Evolutionary conservation across 2,797 vertebrate species (phyloP), one percentile per base, ranked within the genome.

Genomic region (Heliangelus exortis): DNA sequence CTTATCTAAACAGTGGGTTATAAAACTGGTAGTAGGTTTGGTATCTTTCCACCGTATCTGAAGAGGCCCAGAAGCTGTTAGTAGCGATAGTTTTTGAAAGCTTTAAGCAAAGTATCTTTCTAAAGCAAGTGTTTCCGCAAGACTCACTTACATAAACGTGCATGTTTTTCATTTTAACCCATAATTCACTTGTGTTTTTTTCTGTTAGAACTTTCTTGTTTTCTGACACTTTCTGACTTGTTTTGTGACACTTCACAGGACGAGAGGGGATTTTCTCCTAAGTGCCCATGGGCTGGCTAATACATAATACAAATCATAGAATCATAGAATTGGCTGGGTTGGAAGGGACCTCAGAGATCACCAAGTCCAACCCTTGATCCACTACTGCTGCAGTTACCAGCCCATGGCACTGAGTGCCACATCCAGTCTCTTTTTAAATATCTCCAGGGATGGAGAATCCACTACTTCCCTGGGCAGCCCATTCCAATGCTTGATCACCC

Each of bases 31-130:
- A 33, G 34, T 16, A 39, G 45, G 58, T 19, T 66, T 68, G 39
- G 20, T 82, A 7, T 67, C 43, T 62, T 39, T 57, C 20, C 0
- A 0, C 1, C 1, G 55, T 43, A 39, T 34, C n/a, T 57, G 22
- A 29, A 50, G 41, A 61, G 66, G 66, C 47, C 23, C 18, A 29
- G 72, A 66, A 22, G 59, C 47, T 29, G 55, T 12, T 47, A 63
- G 34, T 34, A 21, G 43, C 12, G 15, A 13, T 36, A 7, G 15
- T 8, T 89, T 79, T 22, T 68, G 25, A 82, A 66, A 65, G 54
- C 54, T 87, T 84, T 53, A 25, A 74, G 48, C 12, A 45, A 78
- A 81, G 12, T 12, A 12, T 17, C 43, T 33, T 80, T 50, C 34
- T 66, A 18, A 76, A 83, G 54, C 7, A 54, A 39, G 43, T 36